These are phyloP conservation scores for Paragorgia papillata DNA, from an alignment of 92 coral and sea anemone genomes.

Conservation along the genomic window DNA sequence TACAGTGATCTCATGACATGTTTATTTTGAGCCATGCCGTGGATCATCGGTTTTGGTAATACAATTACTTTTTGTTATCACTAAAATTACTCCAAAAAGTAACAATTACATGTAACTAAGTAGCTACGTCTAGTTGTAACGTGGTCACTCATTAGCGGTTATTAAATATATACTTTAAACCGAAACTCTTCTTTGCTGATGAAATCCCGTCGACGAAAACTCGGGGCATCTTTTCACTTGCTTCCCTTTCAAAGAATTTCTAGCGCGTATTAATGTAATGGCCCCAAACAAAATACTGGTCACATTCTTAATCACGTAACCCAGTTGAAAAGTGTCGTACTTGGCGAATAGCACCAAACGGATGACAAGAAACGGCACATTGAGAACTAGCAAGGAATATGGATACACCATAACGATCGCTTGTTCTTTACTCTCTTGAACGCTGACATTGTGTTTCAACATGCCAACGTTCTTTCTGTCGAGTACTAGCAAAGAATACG, in stretches of 20 bases:
- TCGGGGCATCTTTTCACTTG: not conserved
- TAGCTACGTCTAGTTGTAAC: no score
- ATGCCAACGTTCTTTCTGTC: slow-evolving; percentile 19
- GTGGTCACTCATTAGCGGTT: no score
- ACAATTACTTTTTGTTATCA: no score
- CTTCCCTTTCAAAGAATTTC: not conserved
- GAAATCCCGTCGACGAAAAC: not conserved
- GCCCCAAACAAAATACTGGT: slow-evolving; percentile 20
- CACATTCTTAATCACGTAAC: slow-evolving; percentile 29
- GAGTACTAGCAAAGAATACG: slow-evolving; percentile 16
- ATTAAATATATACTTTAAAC: no score
- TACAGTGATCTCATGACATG: no score
- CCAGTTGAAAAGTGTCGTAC: slow-evolving; percentile 8
- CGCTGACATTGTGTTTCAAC: not conserved
- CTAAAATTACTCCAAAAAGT: no score
- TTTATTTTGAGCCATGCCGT: no score
- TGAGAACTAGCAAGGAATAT: slow-evolving; percentile 28
- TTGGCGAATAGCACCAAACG: slow-evolving; percentile 25
- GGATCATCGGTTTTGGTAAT: no score
- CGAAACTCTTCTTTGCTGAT: slow-evolving; percentile 21
- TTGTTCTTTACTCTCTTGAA: slow-evolving; percentile 18
- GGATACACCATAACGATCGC: slow-evolving; percentile 37
- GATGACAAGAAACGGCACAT: slow-evolving; percentile 30
- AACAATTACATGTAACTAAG: no score
- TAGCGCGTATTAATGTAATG: slow-evolving; percentile 27